Conservation (phyloP, 2,113 vertebrate species). For the Tychaedon coryphoeus region DNA sequence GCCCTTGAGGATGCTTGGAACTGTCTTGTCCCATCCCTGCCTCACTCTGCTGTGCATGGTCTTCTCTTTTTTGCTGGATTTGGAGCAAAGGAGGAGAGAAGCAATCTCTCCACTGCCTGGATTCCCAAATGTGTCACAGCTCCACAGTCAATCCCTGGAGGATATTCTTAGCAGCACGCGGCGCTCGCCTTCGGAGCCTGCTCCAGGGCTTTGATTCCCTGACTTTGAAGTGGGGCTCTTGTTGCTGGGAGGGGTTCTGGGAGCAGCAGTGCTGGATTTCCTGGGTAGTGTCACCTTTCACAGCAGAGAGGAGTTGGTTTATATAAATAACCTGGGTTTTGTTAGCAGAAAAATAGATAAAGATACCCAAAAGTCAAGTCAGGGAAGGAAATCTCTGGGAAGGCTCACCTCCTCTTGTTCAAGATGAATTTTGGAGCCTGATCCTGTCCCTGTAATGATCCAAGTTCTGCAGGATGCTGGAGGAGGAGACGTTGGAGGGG, state of each 20-base stretch:
- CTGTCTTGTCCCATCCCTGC: fast-evolving
- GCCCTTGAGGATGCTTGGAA: neutral
- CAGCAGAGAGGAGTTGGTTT: neutral
- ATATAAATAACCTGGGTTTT: fast-evolving
- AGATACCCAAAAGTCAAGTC: fast-evolving
- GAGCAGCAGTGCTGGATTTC: neutral
- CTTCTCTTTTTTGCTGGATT: neutral
- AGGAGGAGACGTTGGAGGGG: neutral
- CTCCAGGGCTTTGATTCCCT: neutral
- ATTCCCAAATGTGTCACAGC: neutral
- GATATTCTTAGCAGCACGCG: neutral
- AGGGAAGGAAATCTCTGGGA: neutral
- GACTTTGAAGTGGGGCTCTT: neutral
- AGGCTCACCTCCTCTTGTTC: fast-evolving
- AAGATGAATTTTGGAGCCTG: neutral
- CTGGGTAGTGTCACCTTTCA: neutral
- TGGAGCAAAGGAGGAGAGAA: neutral
- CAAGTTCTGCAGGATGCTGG: neutral
- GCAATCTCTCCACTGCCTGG: too few species aligned
- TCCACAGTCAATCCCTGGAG: neutral
- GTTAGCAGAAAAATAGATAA: neutral
- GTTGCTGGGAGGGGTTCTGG: neutral
- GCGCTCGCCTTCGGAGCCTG: fast-evolving
- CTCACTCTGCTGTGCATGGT: fast-evolving
- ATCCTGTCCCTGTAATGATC: neutral